Conservation (phyloP, 2,113 vertebrate genomes). For the Opisthocomus hoazin region DNA sequence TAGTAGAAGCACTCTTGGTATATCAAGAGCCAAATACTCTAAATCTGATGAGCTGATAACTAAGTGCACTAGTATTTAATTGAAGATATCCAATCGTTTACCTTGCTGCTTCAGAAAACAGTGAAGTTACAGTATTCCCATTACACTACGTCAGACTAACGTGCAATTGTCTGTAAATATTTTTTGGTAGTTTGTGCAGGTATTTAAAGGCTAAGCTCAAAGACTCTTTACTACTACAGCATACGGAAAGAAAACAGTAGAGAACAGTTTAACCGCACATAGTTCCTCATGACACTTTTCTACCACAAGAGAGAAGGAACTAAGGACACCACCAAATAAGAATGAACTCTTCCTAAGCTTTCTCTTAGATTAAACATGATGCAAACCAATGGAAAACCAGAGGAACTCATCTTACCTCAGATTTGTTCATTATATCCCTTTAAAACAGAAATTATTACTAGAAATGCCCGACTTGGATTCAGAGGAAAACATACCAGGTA, state of each 20-base stretch:
- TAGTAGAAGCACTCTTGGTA: background rate
- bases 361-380: background rate
- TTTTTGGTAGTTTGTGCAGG: background rate
- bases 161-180: background rate
- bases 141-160: background rate
- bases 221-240: background rate
- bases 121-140: background rate
- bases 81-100: background rate
- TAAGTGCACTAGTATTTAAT: background rate
- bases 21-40: background rate
- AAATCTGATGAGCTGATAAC: background rate
- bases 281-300: background rate
- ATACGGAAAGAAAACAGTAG: background rate
- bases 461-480: background rate
- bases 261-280: background rate
- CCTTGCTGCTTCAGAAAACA: background rate
- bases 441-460: background rate
- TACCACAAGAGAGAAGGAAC: background rate
- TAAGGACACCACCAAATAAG: background rate
- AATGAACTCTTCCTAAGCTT: background rate
- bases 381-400: background rate
- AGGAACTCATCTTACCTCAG: background rate
- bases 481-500: background rate
- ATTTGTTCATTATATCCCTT: background rate
- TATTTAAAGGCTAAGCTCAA: background rate